Percentiles rank a stretch among this genome's conserved stretches.
Evolutionary conservation across 2,888 invertebrate species (phyloP).

Genomic region (Sarcophaga variegata): DNA sequence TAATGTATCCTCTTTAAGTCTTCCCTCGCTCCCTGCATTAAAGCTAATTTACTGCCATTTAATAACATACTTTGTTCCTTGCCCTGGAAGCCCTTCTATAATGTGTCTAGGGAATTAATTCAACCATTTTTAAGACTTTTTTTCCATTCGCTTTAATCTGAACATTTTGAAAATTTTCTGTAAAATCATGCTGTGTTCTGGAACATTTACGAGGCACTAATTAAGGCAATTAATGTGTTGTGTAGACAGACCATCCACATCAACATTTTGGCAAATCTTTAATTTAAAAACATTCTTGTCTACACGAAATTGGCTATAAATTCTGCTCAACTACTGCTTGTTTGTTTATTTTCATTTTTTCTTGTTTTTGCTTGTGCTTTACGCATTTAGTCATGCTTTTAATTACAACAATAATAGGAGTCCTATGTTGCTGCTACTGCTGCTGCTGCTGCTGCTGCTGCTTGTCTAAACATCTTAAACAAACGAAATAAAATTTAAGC

Average conservation of each 20-base stretch:
- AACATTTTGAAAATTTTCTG: background rate
- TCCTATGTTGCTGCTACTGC: background rate
- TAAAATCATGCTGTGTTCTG: background rate
- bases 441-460: background rate
- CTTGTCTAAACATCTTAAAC: background rate
- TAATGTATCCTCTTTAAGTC: too few species aligned
- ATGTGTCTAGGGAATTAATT: too few species aligned
- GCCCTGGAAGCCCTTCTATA: too few species aligned
- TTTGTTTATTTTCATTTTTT: background rate
- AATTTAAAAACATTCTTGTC: slow-evolving; percentile 44
- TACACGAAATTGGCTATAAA: slow-evolving; percentile 31
- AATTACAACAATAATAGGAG: slow-evolving; percentile 37
- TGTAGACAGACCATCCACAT: background rate
- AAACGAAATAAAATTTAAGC: background rate
- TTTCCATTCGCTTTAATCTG: too few species aligned
- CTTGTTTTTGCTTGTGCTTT: background rate
- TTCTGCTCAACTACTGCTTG: background rate
- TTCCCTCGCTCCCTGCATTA: too few species aligned
- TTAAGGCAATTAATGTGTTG: slow-evolving; percentile 42
- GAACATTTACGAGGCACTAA: slow-evolving; percentile 10
- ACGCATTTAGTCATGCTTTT: slow-evolving; percentile 43
- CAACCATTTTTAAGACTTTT: background rate
- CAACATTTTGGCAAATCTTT: slow-evolving; percentile 19
- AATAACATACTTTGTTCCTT: too few species aligned
- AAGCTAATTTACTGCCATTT: too few species aligned